These are phyloP conservation scores for Tamias sibiricus DNA, from an alignment of 2,113 vertebrate species.

Conservation along the genomic window DNA sequence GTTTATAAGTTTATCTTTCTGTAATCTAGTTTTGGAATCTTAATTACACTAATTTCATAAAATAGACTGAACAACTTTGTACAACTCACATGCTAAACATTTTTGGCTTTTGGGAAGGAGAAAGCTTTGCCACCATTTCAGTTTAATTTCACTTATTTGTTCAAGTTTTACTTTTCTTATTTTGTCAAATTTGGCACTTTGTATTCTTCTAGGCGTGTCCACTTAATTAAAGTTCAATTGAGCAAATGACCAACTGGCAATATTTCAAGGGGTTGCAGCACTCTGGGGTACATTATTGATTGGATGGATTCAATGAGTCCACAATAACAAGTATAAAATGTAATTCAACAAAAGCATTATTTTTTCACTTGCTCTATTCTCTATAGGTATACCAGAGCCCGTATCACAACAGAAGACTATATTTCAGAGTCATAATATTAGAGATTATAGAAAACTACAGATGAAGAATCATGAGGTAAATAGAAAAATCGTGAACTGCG, in stretches of 20 bases:
- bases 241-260: slow-evolving; percentile 37
- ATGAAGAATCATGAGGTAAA: not conserved
- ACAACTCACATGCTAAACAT: not conserved
- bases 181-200: slow-evolving; percentile 55
- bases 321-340: slow-evolving; percentile 15
- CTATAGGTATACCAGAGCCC: not conserved
- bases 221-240: slow-evolving; percentile 51
- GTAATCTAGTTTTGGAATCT: not conserved
- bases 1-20: slow-evolving; percentile 13
- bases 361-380: not conserved
- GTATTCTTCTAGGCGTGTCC: slow-evolving; percentile 32
- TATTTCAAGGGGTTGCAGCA: slow-evolving; percentile 13
- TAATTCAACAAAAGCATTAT: slow-evolving; percentile 21
- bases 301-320: slow-evolving; percentile 31
- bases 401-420: not conserved
- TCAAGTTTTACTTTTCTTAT: slow-evolving; percentile 49
- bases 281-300: not conserved
- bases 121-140: not conserved
- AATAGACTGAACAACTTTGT: not conserved
- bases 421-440: slow-evolving; percentile 19
- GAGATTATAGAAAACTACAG: not conserved
- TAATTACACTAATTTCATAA: not conserved
- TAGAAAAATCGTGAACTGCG: not conserved
- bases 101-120: slow-evolving; percentile 34
- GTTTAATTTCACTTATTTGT: slow-evolving; percentile 57